Base-by-base conservation (phyloP, 2,113 vertebrate genomes). In the Phodopus roborovskii region DNA sequence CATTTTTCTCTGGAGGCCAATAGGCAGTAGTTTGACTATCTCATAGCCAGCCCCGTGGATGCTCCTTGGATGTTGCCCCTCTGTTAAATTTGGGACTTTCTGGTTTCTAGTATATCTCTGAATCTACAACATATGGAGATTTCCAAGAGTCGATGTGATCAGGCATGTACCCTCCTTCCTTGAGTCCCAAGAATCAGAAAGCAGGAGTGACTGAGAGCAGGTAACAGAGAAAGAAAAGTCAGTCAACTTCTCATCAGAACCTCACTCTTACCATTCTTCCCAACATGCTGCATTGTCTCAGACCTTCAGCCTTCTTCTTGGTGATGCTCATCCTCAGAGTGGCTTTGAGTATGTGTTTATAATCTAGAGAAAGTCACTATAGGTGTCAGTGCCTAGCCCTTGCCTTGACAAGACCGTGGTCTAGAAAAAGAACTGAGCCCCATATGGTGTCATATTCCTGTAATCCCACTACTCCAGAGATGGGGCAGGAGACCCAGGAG, bases 311-410 rank as follows among this genome's bases (percentile, higher is more conserved):
- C 75, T 85, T 50, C 33, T 71, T 45, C 33, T 64, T 24, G 39
- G 15, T 12, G 26, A 28, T 53, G 15, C 10, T 28, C 33, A 11
- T 75, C 39, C 39, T 13, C 0, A 2, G 42, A 30, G 15, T 70
- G 10, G 3, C 45, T 22, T 30, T 45, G 50, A 62, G 48, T 42
- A 15, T 86, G 30, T 22, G 66, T 78, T 75, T 66, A 96, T 96
- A 98, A 94, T 97, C 97, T 92, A 82, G 95, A 98, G 97, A 96
- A n/a, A 71, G 92, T 95, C 97, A 97, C 97, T 96, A 98, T 97
- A 98, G 98, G n/a, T 39, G 8, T 71, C 11, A 36, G 33, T 42
- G 30, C 50, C 71, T 53, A 1, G 0, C 1, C 6, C 6, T 71
- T 74, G 97, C 88, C 78, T 96, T 75, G 33, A 45, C 96, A 83